These are phyloP conservation scores for Eulemur coronatus DNA, from an alignment of 2,797 vertebrate species.

Conservation along the genomic window DNA sequence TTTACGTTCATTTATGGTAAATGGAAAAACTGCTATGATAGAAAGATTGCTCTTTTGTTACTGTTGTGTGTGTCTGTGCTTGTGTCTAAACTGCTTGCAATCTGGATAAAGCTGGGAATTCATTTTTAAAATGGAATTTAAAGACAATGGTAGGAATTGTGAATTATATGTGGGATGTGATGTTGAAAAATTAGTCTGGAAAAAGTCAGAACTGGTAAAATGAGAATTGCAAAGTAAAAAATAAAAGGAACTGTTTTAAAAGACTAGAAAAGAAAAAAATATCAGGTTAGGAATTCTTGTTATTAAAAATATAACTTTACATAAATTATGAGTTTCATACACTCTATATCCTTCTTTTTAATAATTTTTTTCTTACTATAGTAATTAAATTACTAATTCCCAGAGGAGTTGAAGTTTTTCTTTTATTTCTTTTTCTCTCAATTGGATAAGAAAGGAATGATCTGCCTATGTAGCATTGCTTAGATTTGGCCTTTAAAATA, in stretches of 20 bases:
- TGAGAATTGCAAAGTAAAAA: neutral
- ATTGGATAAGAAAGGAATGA: neutral
- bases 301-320: neutral
- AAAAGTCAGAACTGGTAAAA: neutral
- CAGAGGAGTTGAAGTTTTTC: neutral
- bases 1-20: slow-evolving; percentile 33
- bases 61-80: neutral
- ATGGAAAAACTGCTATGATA: neutral
- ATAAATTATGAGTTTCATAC: neutral
- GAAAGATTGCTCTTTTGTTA: slow-evolving; percentile 41
- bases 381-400: neutral
- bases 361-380: neutral
- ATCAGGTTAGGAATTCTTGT: neutral
- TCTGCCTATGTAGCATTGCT: neutral
- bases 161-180: neutral
- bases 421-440: slow-evolving; percentile 7
- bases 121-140: neutral
- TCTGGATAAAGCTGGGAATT: neutral
- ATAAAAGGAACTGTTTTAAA: neutral
- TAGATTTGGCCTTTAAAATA: slow-evolving; percentile 14
- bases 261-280: neutral
- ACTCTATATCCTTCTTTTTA: neutral
- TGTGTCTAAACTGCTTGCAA: neutral
- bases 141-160: neutral
- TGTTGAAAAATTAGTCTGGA: neutral